These are phyloP conservation scores for Schizothorax lantsangensis DNA, from an alignment of 2,797 vertebrate genomes.

Conservation along the genomic window DNA sequence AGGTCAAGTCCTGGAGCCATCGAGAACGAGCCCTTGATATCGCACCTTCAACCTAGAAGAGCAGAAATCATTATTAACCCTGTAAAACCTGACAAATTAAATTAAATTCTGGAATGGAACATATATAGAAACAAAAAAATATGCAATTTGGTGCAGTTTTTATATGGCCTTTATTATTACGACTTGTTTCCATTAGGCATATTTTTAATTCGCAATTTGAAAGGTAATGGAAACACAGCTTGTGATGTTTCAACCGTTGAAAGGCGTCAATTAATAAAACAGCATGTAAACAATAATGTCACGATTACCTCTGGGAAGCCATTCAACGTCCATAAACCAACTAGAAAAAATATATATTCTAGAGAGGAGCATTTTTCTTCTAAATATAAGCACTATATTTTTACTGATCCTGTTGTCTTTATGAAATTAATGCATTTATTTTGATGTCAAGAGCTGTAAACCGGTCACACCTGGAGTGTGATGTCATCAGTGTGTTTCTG, in stretches of 20 bases:
- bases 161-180: not conserved
- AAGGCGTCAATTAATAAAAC: too few relatives aligned
- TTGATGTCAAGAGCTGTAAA: not conserved
- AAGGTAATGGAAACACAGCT: too few relatives aligned
- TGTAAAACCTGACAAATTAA: not conserved
- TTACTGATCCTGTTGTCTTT: not conserved
- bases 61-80: not conserved
- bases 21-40: constrained; percentile 83
- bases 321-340: too few relatives aligned
- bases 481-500: constrained; percentile 81
- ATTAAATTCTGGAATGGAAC: not conserved
- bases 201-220: too few relatives aligned
- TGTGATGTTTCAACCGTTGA: too few relatives aligned
- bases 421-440: not conserved
- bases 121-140: not conserved
- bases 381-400: not conserved
- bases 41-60: constrained; percentile 85
- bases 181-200: too few relatives aligned
- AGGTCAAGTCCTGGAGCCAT: constrained; percentile 88
- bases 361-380: not conserved
- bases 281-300: too few relatives aligned
- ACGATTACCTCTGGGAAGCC: too few relatives aligned
- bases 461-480: constrained; percentile 71
- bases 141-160: not conserved
- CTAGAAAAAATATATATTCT: not conserved